Evolutionary conservation across 2,888 invertebrate species (phyloP).

Genomic region (Tholera decimalis): DNA sequence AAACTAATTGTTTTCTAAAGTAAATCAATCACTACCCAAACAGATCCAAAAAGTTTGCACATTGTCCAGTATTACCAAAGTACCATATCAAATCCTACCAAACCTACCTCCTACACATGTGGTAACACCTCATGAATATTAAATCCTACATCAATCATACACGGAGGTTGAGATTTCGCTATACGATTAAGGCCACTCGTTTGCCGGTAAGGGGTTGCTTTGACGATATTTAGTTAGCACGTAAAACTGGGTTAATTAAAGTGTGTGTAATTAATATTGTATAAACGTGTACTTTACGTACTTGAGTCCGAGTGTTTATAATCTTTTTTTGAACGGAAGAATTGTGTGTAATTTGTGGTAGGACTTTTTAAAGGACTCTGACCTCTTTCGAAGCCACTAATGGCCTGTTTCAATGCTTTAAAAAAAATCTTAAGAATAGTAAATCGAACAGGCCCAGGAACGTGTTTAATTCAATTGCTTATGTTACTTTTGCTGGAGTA

Average conservation of each 20-base stretch:
- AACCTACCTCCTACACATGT: constrained; percentile 70
- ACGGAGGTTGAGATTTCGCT: constrained; percentile 75
- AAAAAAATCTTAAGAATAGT: no score
- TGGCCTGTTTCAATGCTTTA: background rate
- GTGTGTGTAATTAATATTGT: constrained; percentile 73
- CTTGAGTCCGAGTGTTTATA: constrained; percentile 34
- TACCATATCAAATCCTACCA: constrained; percentile 65
- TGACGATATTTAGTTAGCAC: constrained; percentile 71
- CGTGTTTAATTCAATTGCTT: background rate
- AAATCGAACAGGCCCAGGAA: background rate
- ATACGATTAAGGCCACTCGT: constrained; percentile 74
- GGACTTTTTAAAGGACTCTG: background rate
- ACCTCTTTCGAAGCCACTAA: constrained; percentile 3
- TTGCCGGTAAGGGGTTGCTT: constrained; percentile 72
- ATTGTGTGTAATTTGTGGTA: constrained; percentile 21
- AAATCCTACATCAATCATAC: constrained; percentile 89
- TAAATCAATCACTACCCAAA: background rate
- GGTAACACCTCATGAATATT: constrained; percentile 89
- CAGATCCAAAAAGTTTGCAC: background rate
- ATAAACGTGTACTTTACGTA: constrained; percentile 47
- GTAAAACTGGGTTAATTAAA: constrained; percentile 76
- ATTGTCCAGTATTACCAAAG: constrained; percentile 24
- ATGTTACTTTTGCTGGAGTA: no score
- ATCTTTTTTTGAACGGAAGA: constrained; percentile 25
- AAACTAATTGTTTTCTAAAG: no score